Base-by-base conservation (phyloP, 2,888 invertebrate species). In the Hypomecis punctinalis region DNA sequence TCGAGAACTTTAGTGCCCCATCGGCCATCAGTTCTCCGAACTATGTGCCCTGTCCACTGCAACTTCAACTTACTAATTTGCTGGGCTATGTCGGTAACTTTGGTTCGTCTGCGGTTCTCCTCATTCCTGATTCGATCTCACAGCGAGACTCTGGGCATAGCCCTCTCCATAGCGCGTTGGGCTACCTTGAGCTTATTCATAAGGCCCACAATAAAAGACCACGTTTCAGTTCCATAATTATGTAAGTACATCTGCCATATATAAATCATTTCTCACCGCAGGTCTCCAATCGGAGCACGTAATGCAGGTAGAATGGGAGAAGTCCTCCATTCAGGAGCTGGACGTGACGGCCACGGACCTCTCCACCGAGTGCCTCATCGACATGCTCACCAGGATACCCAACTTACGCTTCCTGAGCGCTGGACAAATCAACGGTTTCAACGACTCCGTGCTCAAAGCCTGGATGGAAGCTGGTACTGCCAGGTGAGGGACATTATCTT, bases 301-400 rank as follows among this genome's bases (percentile, higher is more conserved):
- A 66, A 97, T 97, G 96, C 96, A 97, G 82, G 99, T 99, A 7
- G 99, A 99, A 80, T 99, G 99, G 99, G 99, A 99, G 86, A 98
- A 99, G 86, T 97, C 98, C 0, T 95, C 96, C 0, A 89, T 99
- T 61, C 97, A 97, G 84, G 99, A 99, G 89, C 85, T 99, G 74
- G 99, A 99, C 81, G 96, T 99, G 62, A 98, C 99, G 0, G 99
- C 98, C 1, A 99, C 99, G 0, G 99, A 99, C 88, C 90, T 99
- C 64, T 97, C 97, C 1, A 96, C 98, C 0, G 99, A 99, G 82
- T 98, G 98, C 71, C 94, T 99, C 47, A 96, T 97, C 66, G 98
- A 98, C 85, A 96, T 99, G 95, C 93, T 99, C 11, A 96, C 96
- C 0, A 94, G 99, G 72, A 96, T 98, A 71, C 98, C 97, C 0